Evolutionary conservation across 2,797 vertebrate genomes (phyloP), one percentile per base, ranked within the genome.

Genomic region (Crenuchus spilurus): DNA sequence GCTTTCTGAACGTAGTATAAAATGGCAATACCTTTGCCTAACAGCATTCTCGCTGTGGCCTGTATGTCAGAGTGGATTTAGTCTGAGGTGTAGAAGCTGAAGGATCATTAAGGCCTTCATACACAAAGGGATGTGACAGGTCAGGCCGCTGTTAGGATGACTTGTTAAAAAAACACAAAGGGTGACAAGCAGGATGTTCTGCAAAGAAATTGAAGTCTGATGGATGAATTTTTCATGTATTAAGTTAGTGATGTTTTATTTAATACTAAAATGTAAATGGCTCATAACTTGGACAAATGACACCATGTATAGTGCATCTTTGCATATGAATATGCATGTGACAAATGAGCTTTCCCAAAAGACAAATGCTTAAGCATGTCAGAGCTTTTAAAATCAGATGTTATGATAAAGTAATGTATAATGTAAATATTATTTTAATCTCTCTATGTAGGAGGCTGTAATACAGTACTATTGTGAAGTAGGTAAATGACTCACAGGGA

Each of bases 211-310:
- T 60, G 18, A 22, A 37, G 33, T 37, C 18, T 41, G 11, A 62
- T 42, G 14, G 14, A 61, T 61, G 58, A 24, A 24, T 16, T 41
- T 41, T 62, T 41, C 22, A 61, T 39, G 8, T 14, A 14, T 14
- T 30, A 4, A 54, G 13, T 16, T 24, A 62, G 16, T 62, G 6
- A 61, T 41, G 13, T 61, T 61, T 68, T 54, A 54, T 52, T 28
- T 9, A 35, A 49, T 24, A 51, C 22, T 51, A 9, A 24, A 51
- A 24, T 51, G 8, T 10, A 51, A 54, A 52, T 52, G 16, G 28
- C 13, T 6, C n/a, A 48, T 26, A 28, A 52, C 49, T 51, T 51
- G 16, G n/a, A 4, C 24, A n/a, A n/a, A n/a, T 57, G 6, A 33
- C 31, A 55, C 14, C 24, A n/a, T 16, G 26, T 6, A 2, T 16